Evolutionary conservation across 2,888 invertebrate genomes (phyloP).

Genomic region (Scaptomyza reducta): DNA sequence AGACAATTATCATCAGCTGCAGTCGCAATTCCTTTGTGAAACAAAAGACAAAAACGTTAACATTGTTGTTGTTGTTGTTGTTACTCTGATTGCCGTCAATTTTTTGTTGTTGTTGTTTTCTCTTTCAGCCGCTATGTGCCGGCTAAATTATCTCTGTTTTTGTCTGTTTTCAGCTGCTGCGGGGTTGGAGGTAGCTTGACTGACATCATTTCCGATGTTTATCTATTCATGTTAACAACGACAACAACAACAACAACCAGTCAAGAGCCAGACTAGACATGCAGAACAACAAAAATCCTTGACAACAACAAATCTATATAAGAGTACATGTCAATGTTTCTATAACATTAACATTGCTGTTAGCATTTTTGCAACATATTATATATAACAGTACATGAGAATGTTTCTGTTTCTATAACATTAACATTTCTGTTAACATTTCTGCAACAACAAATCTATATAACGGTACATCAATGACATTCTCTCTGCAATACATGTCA

Average conservation of each 20-base stretch:
- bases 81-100: conserved; percentile 51
- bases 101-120: not conserved
- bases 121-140: conserved; percentile 44
- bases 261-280: not conserved
- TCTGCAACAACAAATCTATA: too few species aligned
- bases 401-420: too few species aligned
- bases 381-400: too few species aligned
- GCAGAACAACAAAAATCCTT: conserved; percentile 10
- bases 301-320: not conserved
- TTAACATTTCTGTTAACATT: too few species aligned
- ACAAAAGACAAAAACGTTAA: conserved; percentile 45
- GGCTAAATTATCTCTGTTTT: conserved; percentile 30
- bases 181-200: conserved; percentile 58
- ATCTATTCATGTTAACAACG: conserved; percentile 74
- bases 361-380: conserved; percentile 19
- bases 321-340: not conserved
- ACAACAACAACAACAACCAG: conserved; percentile 49
- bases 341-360: too few species aligned
- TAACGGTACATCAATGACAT: too few species aligned
- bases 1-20: conserved; percentile 24
- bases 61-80: conserved; percentile 19
- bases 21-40: conserved; percentile 55
- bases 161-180: conserved; percentile 29
- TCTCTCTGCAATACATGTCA: too few species aligned
- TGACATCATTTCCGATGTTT: conserved; percentile 80